Base-by-base conservation (phyloP, 2,113 vertebrate genomes). In the Lamprologus lemairii region DNA sequence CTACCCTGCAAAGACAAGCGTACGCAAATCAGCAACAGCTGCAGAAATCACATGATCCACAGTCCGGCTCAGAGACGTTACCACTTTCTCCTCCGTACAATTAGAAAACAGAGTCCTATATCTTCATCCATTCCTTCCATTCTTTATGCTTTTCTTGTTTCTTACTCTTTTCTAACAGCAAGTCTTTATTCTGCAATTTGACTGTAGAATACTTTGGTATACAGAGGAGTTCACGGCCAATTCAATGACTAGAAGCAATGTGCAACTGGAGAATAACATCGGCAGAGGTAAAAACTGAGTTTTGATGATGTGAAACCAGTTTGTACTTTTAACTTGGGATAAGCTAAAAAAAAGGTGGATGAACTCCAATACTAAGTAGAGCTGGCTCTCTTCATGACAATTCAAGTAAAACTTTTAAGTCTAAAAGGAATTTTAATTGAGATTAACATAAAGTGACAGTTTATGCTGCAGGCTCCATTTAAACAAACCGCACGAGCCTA, bases 1-100 rank as follows among this genome's bases (percentile, higher is more conserved):
- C 97, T 96, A 79, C 96, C 96, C 98, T 99, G 93, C 54, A 80
- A 33, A 84, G 53, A 88, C 85, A 89, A 17, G 84, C 37, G 78
- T 54, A 84, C 17, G 86, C 81, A 89, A 40, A 87, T 88, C 73
- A 94, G 89, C 87, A 84, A 42, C 92, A 95, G 95, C 93, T 93
- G 92, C 83, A 87, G 83, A 37, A 2, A 87, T 95, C 95, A 95
- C 87, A 78, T 95, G 95, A 94, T 7, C 83, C n/a, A 5, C 80
- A 87, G 45, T 57, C 81, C 26, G n/a, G 13, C 37, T 81, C 84
- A 83, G 91, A 89, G 91, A 91, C 73, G 23, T 92, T 73, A 73
- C 85, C 37, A 16, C 35, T 10, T 7, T 80, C 79, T 35, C 82
- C 86, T 78, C 14, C 3, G 2, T 16, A 73, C 91, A 90, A 89